Evolutionary conservation across 2,113 vertebrate genomes (phyloP), one percentile per base, ranked within the genome.

Genomic region (Garra rufa): DNA sequence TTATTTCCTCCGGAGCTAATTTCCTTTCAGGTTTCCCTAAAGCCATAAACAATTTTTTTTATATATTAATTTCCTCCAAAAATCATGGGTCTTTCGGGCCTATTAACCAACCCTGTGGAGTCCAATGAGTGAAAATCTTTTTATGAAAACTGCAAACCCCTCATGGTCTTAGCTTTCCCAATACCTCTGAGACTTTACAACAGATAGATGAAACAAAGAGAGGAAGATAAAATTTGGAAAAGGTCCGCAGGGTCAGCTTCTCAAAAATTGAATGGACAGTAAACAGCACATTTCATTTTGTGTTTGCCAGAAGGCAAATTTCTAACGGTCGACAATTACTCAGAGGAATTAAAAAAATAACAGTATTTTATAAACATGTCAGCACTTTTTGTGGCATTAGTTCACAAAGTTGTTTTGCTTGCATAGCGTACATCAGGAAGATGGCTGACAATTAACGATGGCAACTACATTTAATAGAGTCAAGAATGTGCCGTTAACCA

Each of bases 181-280:
- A 81, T 67, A 61, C 65, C 43, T 85, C n/a, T 30, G 76, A 85
- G 76, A 71, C 24, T 28, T 11, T 34, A 63, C 70, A 80, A 85
- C 38, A 81, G 43, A 70, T 19, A 38, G 13, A 81, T 81, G 55
- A 70, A 50, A 70, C 61, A 81, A 67, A 81, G 52, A 50, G 9
- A 50, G 15, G 76, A 74, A 19, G 30, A 81, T 34, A 14, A 26
- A 41, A 34, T 73, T 61, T 48, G 26, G 63, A 52, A 69, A 24
- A 75, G 44, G 79, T 85, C 84, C 77, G 4, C n/a, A 65, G 83
- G 76, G 83, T 48, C 67, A 74, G 15, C 19, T 81, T 73, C 81
- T 61, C 21, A 50, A 59, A 55, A 46, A 80, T 46, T 19, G 14
- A 63, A 63, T 81, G 24, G 50, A n/a, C 21, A 46, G 17, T 48